phyloP scores from a whole-genome alignment of 2,797 vertebrate genomes.

The Micromesistius poutassou region DNA sequence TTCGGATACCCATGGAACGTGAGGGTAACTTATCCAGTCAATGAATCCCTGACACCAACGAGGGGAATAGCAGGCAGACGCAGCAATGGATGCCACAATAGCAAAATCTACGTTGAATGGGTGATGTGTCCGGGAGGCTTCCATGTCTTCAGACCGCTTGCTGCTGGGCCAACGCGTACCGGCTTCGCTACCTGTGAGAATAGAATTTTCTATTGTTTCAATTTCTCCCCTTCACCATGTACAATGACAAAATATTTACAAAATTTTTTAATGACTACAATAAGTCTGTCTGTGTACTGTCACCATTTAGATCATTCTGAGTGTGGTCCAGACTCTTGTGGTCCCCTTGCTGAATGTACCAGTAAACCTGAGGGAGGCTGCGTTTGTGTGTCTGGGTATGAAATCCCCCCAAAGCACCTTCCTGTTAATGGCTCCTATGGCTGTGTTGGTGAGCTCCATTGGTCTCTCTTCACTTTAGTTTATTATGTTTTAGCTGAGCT shows the following conservation, averaged over 20 bases:
- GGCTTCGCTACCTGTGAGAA: conserved; percentile 42
- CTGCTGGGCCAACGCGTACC: fast-evolving
- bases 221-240: not conserved
- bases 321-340: conserved; percentile 37
- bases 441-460: conserved; percentile 45
- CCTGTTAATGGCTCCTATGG: conserved; percentile 38
- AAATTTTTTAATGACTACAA: too few species aligned
- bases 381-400: conserved; percentile 36
- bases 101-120: conserved; percentile 10
- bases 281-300: not conserved
- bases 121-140: conserved; percentile 47
- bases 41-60: not conserved
- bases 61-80: not conserved
- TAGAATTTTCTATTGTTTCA: too few species aligned
- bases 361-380: conserved; percentile 42
- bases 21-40: not conserved
- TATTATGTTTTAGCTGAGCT: too few species aligned
- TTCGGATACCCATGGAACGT: fast-evolving
- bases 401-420: not conserved
- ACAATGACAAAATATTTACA: not conserved
- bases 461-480: not conserved
- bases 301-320: conserved; percentile 36
- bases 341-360: conserved; percentile 44
- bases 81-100: fast-evolving
- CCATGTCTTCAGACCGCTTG: conserved; percentile 30